phyloP scores from a whole-genome alignment of 2,888 invertebrate genomes.

The Zhuqinia jingwanae region DNA sequence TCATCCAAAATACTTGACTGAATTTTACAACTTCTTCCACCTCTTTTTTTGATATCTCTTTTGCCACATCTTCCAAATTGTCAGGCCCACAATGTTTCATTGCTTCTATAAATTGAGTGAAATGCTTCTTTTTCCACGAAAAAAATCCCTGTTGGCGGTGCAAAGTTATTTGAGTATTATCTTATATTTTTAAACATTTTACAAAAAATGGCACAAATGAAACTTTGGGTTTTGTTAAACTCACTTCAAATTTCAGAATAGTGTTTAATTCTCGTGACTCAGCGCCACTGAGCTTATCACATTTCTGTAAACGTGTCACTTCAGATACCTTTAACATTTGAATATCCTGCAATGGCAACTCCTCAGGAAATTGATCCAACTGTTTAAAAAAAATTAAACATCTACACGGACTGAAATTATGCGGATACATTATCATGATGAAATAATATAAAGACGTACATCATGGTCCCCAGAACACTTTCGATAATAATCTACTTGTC shows the following conservation, averaged over 20 bases:
- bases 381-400: background rate
- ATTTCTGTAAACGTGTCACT: background rate
- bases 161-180: too few species aligned
- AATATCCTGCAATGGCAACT: background rate
- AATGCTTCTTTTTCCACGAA: slow-evolving; percentile 56
- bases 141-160: slow-evolving; percentile 53
- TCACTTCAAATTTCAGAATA: slow-evolving; percentile 35
- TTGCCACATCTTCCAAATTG: slow-evolving; percentile 45
- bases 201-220: too few species aligned
- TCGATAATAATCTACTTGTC: slow-evolving; percentile 42
- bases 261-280: slow-evolving; percentile 50
- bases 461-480: background rate
- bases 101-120: slow-evolving; percentile 41
- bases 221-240: background rate
- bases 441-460: slow-evolving; percentile 34
- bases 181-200: too few species aligned
- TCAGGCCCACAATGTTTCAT: slow-evolving; percentile 40
- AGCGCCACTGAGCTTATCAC: slow-evolving; percentile 14
- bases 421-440: too few species aligned
- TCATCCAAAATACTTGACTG: slow-evolving; percentile 60
- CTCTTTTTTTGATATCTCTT: slow-evolving; percentile 7
- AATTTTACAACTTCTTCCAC: slow-evolving; percentile 63
- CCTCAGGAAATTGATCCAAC: background rate
- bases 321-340: background rate
- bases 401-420: too few species aligned